Conservation (phyloP, 2,113 vertebrate species). For the Coreoperca whiteheadi region DNA sequence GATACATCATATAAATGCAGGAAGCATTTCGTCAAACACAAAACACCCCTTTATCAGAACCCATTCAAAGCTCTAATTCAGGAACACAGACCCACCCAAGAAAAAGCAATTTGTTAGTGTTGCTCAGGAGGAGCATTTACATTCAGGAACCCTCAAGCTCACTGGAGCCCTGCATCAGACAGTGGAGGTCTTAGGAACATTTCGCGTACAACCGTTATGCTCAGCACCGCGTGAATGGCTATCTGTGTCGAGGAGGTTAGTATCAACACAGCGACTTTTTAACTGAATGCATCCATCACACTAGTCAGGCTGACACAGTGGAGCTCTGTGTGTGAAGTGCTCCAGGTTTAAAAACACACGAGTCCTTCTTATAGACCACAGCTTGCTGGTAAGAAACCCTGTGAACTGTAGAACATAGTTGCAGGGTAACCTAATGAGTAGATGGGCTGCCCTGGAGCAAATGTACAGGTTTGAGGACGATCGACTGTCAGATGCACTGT, state of each 20-base stretch:
- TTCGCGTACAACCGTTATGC: slow-evolving; percentile 57
- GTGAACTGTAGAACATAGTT: slow-evolving; percentile 40
- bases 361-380: slow-evolving; percentile 42
- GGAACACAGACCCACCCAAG: slow-evolving; percentile 24
- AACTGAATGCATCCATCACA: slow-evolving; percentile 88
- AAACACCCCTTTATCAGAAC: slow-evolving; percentile 17
- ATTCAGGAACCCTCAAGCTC: slow-evolving; percentile 42
- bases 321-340: slow-evolving; percentile 68
- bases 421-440: slow-evolving; percentile 18
- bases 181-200: slow-evolving; percentile 56
- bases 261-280: slow-evolving; percentile 85
- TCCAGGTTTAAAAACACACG: slow-evolving; percentile 58
- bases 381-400: slow-evolving; percentile 42
- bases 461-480: not conserved
- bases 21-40: slow-evolving; percentile 23
- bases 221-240: slow-evolving; percentile 73
- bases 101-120: slow-evolving; percentile 53
- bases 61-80: slow-evolving; percentile 19
- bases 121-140: slow-evolving; percentile 56
- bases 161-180: slow-evolving; percentile 39
- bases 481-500: not conserved
- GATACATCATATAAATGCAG: not conserved
- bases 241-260: slow-evolving; percentile 76
- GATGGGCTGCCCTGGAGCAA: not conserved
- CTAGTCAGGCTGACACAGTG: slow-evolving; percentile 86